phyloP scores from a whole-genome alignment of 92 coral and sea anemone species.

The Phymanthus crucifer region DNA sequence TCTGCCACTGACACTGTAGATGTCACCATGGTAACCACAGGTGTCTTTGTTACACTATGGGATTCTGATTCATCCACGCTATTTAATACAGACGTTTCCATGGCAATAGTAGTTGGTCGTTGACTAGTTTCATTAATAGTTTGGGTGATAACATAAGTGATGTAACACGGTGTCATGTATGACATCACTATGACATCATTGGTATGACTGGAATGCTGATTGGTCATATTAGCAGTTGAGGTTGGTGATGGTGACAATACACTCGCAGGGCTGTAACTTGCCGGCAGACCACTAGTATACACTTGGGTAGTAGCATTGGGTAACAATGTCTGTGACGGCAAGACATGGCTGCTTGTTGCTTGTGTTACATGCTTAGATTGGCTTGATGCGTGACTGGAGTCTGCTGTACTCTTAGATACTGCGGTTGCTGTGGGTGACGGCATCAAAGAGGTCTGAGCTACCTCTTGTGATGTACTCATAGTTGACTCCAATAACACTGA shows the following conservation, averaged over 20 bases:
- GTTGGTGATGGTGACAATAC: slow-evolving; percentile 11
- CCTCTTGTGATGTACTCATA: background rate
- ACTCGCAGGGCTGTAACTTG: background rate
- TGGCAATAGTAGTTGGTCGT: slow-evolving; percentile 23
- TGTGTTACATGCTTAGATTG: background rate
- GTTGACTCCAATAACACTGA: background rate
- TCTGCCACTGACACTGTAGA: background rate
- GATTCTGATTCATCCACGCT: background rate
- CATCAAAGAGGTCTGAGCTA: background rate
- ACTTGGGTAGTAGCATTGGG: slow-evolving; percentile 9
- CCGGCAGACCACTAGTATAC: background rate
- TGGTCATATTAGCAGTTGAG: slow-evolving; percentile 12
- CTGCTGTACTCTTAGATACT: background rate
- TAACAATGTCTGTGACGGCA: slow-evolving; percentile 8
- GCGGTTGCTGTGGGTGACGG: slow-evolving; percentile 19
- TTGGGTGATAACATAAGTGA: slow-evolving; percentile 70
- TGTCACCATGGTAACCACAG: slow-evolving; percentile 35
- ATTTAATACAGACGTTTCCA: slow-evolving; percentile 9
- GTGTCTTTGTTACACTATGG: slow-evolving; percentile 45
- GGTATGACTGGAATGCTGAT: background rate
- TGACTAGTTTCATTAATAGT: slow-evolving; percentile 31
- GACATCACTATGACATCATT: slow-evolving; percentile 55
- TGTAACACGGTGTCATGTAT: slow-evolving; percentile 70
- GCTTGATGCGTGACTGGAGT: background rate
- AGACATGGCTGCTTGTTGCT: background rate